These are phyloP conservation scores for Sceloporus tristichus DNA, from an alignment of 2,113 vertebrate genomes.

Conservation along the genomic window DNA sequence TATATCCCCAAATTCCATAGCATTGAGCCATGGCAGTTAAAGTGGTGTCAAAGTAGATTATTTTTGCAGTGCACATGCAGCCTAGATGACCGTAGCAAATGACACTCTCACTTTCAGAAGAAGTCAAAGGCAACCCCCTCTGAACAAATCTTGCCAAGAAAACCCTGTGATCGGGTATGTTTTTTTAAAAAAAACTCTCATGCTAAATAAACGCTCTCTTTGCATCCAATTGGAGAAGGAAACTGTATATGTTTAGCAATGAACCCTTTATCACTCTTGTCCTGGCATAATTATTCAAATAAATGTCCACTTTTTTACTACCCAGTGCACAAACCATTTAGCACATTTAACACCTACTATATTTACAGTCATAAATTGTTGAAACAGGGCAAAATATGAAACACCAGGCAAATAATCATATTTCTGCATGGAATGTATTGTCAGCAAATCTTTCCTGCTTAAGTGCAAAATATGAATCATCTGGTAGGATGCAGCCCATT, in stretches of 20 bases:
- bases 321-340: constrained; percentile 16
- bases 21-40: too few species aligned
- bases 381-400: neutral
- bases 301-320: neutral
- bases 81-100: too few species aligned
- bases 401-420: constrained; percentile 30
- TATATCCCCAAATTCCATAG: too few species aligned
- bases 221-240: neutral
- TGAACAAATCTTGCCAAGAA: too few species aligned
- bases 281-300: neutral
- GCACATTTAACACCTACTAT: constrained; percentile 37
- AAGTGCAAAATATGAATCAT: constrained; percentile 52
- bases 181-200: neutral
- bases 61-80: too few species aligned
- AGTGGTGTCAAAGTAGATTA: too few species aligned
- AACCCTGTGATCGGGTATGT: too few species aligned
- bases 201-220: neutral
- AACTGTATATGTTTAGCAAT: neutral
- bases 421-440: constrained; percentile 43
- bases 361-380: constrained; percentile 15
- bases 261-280: neutral
- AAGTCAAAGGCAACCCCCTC: too few species aligned
- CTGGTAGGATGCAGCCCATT: constrained; percentile 44
- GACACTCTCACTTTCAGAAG: too few species aligned
- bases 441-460: constrained; percentile 13